A percentile compares a stretch with the other conserved stretches of the same genome.
phyloP scores from a whole-genome alignment of 2,797 vertebrate species.

The Leucoraja ocellata region DNA sequence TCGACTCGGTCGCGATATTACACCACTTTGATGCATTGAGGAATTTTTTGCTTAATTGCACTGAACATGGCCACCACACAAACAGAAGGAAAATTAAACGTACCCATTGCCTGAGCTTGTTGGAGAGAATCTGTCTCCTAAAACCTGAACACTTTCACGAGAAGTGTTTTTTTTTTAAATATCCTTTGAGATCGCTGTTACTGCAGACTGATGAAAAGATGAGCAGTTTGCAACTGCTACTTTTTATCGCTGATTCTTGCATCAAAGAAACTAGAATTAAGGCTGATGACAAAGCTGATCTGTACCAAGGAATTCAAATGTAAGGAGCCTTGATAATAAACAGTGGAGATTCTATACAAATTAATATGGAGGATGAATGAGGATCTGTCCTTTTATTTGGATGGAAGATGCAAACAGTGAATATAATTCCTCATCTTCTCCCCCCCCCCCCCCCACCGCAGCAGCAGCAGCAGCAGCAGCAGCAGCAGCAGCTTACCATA shows the following conservation, averaged over 20 bases:
- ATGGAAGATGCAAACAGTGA: neutral
- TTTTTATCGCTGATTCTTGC: neutral
- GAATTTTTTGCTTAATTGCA: neutral
- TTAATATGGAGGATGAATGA: neutral
- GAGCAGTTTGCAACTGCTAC: neutral
- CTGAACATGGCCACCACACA: neutral
- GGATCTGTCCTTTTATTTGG: neutral
- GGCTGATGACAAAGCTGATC: neutral
- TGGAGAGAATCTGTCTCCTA: conserved; percentile 3
- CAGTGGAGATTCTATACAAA: neutral
- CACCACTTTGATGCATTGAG: neutral
- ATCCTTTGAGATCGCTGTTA: neutral
- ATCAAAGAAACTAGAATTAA: neutral
- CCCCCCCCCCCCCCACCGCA: neutral
- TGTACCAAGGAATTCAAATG: neutral
- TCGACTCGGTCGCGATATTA: neutral
- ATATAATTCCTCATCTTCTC: neutral
- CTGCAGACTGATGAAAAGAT: neutral
- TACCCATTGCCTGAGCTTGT: neutral
- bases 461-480: neutral
- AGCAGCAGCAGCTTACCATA: neutral
- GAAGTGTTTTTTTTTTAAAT: neutral
- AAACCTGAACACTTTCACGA: conserved; percentile 2
- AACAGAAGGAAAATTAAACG: neutral
- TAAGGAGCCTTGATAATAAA: conserved; percentile 9